phyloP scores from a whole-genome alignment of 2,797 vertebrate genomes.

The Thripadectes ignobilis region DNA sequence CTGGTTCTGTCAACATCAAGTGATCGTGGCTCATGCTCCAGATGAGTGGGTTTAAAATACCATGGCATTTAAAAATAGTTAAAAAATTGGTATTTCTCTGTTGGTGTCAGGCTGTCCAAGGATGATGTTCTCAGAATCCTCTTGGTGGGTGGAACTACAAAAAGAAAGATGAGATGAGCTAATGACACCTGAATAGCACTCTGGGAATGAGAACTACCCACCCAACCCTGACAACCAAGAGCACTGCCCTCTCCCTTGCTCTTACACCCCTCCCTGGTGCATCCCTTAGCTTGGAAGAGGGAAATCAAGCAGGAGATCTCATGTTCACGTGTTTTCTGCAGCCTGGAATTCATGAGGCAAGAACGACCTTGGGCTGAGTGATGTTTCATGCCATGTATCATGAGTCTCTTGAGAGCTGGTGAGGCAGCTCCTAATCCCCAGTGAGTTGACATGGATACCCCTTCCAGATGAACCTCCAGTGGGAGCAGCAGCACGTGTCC shows the following conservation, averaged over 20 bases:
- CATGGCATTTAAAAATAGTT: not conserved
- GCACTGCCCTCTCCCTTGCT: not conserved
- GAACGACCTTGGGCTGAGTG: not conserved
- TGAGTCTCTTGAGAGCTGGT: not conserved
- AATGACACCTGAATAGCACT: not conserved
- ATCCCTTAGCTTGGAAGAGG: not conserved
- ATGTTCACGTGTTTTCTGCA: not conserved
- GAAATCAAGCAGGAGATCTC: not conserved
- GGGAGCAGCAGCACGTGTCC: not conserved
- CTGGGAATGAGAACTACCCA: not conserved
- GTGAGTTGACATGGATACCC: rapidly evolving
- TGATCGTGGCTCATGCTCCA: not conserved
- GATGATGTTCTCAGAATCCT: not conserved
- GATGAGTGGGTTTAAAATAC: not conserved
- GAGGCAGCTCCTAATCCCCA: not conserved
- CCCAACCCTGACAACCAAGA: not conserved
- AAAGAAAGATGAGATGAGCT: not conserved
- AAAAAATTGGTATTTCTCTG: not conserved
- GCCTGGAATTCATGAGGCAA: not conserved
- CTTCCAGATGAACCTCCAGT: not conserved
- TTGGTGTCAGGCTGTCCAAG: not conserved
- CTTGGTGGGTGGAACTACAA: not conserved
- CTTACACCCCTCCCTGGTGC: not conserved
- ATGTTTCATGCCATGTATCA: not conserved
- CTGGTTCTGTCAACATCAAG: not conserved